Conservation (phyloP, 2,797 vertebrate species). For the Pipistrellus kuhlii region DNA sequence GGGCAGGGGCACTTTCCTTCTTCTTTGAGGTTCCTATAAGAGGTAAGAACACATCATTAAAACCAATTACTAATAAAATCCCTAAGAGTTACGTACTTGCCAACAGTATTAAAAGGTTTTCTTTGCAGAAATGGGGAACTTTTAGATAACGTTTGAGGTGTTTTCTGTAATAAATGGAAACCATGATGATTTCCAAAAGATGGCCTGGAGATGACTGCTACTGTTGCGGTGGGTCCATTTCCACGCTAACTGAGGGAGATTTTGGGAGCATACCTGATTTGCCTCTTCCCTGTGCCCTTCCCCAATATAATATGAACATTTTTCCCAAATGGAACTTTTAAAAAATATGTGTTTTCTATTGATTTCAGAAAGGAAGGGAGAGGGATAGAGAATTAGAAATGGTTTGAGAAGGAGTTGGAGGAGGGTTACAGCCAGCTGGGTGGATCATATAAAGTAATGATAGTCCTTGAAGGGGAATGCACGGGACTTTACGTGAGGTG, state of each 20-base stretch:
- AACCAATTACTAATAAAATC: not conserved
- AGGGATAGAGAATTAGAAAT: too few species aligned
- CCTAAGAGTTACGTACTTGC: fast-evolving
- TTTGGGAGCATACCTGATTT: too few species aligned
- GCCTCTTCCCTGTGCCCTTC: not conserved
- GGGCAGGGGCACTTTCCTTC: too few species aligned
- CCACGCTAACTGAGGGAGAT: not conserved
- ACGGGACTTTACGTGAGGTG: not conserved
- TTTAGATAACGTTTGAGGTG: not conserved
- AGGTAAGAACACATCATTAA: not conserved
- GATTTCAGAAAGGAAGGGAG: too few species aligned
- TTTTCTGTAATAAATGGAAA: not conserved
- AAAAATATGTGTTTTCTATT: too few species aligned
- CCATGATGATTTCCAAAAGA: not conserved
- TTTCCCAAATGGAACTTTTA: not conserved
- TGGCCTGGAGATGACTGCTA: not conserved
- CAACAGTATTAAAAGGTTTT: not conserved
- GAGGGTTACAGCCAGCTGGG: not conserved
- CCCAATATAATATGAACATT: too few species aligned
- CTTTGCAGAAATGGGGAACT: not conserved
- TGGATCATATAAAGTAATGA: not conserved
- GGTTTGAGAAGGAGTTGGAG: not conserved
- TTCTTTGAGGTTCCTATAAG: not conserved
- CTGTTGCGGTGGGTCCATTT: not conserved
- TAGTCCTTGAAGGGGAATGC: not conserved